Evolutionary conservation across 2,797 vertebrate species (phyloP).

Genomic region (Rhodeus uyekii): DNA sequence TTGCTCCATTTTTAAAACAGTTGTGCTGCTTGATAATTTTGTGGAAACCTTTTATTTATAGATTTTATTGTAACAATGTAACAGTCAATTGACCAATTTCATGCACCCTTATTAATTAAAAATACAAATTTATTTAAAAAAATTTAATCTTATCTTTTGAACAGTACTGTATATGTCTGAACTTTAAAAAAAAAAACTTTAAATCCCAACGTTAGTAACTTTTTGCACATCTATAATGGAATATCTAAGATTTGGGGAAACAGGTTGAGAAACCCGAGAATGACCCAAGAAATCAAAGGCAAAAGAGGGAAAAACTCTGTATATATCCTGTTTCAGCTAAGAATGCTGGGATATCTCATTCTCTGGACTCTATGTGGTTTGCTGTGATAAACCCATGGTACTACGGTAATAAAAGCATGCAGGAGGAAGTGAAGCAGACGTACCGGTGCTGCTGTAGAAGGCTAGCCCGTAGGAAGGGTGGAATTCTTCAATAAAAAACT

Average conservation of each 20-base stretch:
- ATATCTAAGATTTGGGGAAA: not conserved
- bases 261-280: not conserved
- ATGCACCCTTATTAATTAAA: not conserved
- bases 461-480: slow-evolving; percentile 90
- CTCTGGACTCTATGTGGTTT: not conserved
- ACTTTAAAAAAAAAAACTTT: not conserved
- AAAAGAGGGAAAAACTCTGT: not conserved
- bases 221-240: not conserved
- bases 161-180: not conserved
- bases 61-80: not conserved
- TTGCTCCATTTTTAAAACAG: not conserved
- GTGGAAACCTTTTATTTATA: not conserved
- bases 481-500: slow-evolving; percentile 95
- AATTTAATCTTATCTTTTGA: not conserved
- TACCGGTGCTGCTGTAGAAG: slow-evolving; percentile 96
- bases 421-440: slow-evolving; percentile 55
- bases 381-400: not conserved
- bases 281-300: slow-evolving; percentile 34
- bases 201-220: no score
- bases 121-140: not conserved
- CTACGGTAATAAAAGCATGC: not conserved
- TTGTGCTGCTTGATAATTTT: not conserved
- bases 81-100: not conserved
- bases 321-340: not conserved
- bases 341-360: not conserved